Base-by-base conservation (phyloP, 2,888 invertebrate species). In the Melanchra persicariae region DNA sequence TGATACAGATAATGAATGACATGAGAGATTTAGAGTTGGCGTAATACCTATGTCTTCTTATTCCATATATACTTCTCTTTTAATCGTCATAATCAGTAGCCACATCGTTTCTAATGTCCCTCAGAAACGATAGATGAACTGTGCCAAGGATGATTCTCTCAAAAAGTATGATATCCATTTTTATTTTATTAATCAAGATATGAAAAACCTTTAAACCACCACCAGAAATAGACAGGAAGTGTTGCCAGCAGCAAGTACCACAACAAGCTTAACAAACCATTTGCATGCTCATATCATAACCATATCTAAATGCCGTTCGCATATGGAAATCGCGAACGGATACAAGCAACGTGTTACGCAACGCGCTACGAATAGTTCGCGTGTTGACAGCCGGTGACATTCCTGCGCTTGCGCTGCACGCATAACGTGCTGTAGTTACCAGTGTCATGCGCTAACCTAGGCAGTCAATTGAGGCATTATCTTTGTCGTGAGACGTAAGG, bases 251-350 rank as follows among this genome's bases (percentile, higher is more conserved):
- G 7, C 17, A 34, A 34, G 24, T 26, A 57, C 15, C 10, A 40
- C 45, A 58, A 55, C 12, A 40, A 43, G 1, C 12, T 7, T 12
- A 40, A 51, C 34, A 58, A 58, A 57, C 24, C 66, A 57, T 78
- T 68, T 37, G 22, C 67, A 74, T 66, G 43, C 26, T 64, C 40
- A 54, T 65, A 52, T 66, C 66, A 74, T 81, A 76, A 60, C 37
- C 45, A 62, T 22, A 66, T 61, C 30, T 58, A 22, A 82, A 72
- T 51, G 22, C 30, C 34, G 1, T 34, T 58, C 22, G 60, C 55
- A 30, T 71, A 81, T 82, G 77, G 30, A 81, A 82, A 82, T 77
- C 54, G 55, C 71, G 60, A 77, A 71, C 77, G 74, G 77, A 82
- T 78, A 78, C 74, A 61, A n/a, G 66, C 55, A 69, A 81, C 82